A percentile compares a stretch with the other conserved stretches of the same genome.
Conservation (phyloP, 2,888 invertebrate species). For the Calliopum simillimum region DNA sequence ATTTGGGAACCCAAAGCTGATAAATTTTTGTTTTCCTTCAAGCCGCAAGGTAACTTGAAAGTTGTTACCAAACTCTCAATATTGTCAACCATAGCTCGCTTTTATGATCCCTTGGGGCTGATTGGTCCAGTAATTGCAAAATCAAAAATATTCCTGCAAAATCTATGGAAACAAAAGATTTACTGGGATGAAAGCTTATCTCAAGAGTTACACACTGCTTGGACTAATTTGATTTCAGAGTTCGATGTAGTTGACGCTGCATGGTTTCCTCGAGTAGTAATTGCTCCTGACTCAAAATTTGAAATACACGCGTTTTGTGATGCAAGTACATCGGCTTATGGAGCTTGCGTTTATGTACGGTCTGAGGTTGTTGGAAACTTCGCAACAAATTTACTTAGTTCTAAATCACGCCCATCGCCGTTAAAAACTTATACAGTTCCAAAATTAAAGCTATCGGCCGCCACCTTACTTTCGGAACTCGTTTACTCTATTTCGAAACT, state of each 20-base stretch:
- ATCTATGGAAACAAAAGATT: constrained; percentile 16
- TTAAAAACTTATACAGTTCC: constrained; percentile 40
- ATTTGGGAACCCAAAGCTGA: constrained; percentile 38
- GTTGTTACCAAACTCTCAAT: constrained; percentile 7
- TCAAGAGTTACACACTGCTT: neutral
- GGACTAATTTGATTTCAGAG: neutral
- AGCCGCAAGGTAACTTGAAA: neutral
- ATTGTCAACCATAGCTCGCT: neutral
- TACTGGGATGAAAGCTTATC: constrained; percentile 13
- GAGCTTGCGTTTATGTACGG: neutral
- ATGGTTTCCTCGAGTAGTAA: too few relatives aligned
- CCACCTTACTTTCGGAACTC: constrained; percentile 37
- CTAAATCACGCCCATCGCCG: constrained; percentile 43
- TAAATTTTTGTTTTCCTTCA: constrained; percentile 36
- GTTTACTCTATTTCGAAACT: neutral
- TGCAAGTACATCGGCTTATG: too few relatives aligned
- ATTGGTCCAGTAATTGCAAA: constrained; percentile 1
- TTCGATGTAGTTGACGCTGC: neutral
- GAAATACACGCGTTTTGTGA: too few relatives aligned
- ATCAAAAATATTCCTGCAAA: constrained; percentile 11
- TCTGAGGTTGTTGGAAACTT: neutral
- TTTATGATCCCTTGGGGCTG: constrained; percentile 9
- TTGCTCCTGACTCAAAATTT: too few relatives aligned
- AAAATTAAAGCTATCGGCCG: constrained; percentile 40
- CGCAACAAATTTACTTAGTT: constrained; percentile 30